Evolutionary conservation across 2,888 invertebrate species (phyloP), one percentile per base, ranked within the genome.

Genomic region (Bhutanitis thaidina): DNA sequence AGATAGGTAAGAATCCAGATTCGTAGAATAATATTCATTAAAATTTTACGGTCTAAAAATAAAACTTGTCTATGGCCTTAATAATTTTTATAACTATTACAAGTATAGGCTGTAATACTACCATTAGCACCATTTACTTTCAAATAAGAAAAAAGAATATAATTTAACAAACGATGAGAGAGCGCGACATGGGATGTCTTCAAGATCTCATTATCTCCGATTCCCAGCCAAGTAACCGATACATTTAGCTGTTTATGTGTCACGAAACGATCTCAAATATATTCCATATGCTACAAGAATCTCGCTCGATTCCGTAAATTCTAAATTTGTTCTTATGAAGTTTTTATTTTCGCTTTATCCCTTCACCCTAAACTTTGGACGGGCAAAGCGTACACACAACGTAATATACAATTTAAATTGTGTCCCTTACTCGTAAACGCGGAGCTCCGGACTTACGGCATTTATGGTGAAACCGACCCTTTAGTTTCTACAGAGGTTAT

Each of bases 401-500:
- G 68, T 74, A 70, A 80, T 81, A 78, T 79, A 77, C 79, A 80
- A 82, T 82, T 83, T 83, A 80, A 83, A 84, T 79, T 72, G 72
- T 70, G 77, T 67, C 71, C 74, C 72, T 51, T 70, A 68, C 65
- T 69, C 73, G 69, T 74, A 72, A 75, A 77, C 60, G 70, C 64
- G 53, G 48, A 53, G 57, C 56, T 62, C 54, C 53, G 59, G 68
- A 68, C 64, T 71, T 70, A 65, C 54, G 56, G 63, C 62, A 60
- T 68, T 63, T 59, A 58, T 62, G 61, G 34, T 12, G 12, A 58
- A 53, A 53, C 36, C 52, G 60, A 58, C 69, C 74, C 68, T 72
- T 77, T 72, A 73, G 71, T 80, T 79, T 78, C 79, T 77, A 77
- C 71, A 67, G 57, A 67, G 68, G 60, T 66, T 65, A 64, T 66